Evolutionary conservation across 1,140 invertebrate species (phyloP), one percentile per base, ranked within the genome.

Genomic region (Adoxophyes honmai): DNA sequence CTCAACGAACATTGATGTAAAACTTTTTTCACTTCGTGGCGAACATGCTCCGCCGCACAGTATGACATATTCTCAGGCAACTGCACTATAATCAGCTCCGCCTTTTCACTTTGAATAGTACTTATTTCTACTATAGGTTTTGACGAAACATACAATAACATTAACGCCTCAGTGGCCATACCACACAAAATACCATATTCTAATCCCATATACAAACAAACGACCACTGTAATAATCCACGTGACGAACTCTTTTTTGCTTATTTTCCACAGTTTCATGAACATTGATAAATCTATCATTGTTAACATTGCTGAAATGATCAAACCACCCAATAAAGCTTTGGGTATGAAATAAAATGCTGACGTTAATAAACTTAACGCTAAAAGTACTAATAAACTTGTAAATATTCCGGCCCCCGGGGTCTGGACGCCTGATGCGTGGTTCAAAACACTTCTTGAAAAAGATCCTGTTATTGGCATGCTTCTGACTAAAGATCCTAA

Each of bases 401-500:
- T 95, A 28, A 94, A 90, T 18, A 97, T 83, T 16, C 97, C 96
- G 52, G 95, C 95, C 57, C 96, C 91, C 10, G 95, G 93, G 10
- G 97, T 98, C 75, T 92, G 92, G 0, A 98, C 97, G 14, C 97
- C 97, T 64, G 96, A 97, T 15, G 95, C 94, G 72, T 97, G 93
- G 79, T 98, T 98, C 0, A 99, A 93, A 5, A 97, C 97, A 28
- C 97, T 97, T 75, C 96, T 92, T 0, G 95, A 95, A 80, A 97
- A 96, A 37, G 95, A 96, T 48, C 95, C 97, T 1, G 97, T 97
- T 0, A 94, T 92, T 6, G 97, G 97, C 92, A 97, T 96, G 1
- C 96, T 96, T 8, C 91, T 91, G 0, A 96, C 91, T 80, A 98
- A 98, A 33, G 96, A 96, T 58, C 96, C 94, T 11, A 95, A 74